phyloP scores from a whole-genome alignment of 2,113 vertebrate species.

The Petrocephalus microphthalmus region DNA sequence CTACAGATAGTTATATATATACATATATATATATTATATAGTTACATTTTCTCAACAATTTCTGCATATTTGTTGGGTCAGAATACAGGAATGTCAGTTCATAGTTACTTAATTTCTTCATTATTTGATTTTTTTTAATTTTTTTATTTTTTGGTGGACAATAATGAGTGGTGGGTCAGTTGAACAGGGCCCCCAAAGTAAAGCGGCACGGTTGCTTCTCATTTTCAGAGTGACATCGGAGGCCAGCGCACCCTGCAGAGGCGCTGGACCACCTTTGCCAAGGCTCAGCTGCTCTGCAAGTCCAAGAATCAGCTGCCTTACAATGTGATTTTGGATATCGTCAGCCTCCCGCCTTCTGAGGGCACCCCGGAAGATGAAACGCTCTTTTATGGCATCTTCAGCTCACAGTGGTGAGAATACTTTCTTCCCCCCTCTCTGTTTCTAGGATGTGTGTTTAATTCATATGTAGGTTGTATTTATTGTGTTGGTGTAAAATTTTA shows the following conservation, averaged over 20 bases:
- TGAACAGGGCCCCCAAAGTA: neutral
- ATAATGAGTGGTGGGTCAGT: neutral
- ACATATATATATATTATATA: no score
- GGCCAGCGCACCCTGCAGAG: constrained; percentile 63
- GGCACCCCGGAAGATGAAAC: constrained; percentile 51
- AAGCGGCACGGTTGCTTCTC: neutral
- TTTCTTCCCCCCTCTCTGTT: neutral
- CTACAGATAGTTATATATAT: neutral
- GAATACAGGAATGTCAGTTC: neutral
- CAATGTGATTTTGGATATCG: constrained; percentile 61
- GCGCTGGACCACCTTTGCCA: constrained; percentile 68
- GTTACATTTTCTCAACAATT: neutral
- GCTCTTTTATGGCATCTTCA: constrained; percentile 64
- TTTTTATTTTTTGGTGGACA: neutral
- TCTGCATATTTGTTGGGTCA: neutral
- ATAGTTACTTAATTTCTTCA: neutral
- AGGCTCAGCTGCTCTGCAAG: constrained; percentile 65
- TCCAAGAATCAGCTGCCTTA: constrained; percentile 58
- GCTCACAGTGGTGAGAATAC: constrained; percentile 60
- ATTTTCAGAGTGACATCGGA: constrained; percentile 57
- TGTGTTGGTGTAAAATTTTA: neutral
- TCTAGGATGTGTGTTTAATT: neutral
- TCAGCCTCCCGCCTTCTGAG: constrained; percentile 51
- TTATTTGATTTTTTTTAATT: no score
- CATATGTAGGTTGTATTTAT: neutral